Evolutionary conservation across 2,113 vertebrate species (phyloP), one percentile per base, ranked within the genome.

Genomic region (Paedocypris sp.): DNA sequence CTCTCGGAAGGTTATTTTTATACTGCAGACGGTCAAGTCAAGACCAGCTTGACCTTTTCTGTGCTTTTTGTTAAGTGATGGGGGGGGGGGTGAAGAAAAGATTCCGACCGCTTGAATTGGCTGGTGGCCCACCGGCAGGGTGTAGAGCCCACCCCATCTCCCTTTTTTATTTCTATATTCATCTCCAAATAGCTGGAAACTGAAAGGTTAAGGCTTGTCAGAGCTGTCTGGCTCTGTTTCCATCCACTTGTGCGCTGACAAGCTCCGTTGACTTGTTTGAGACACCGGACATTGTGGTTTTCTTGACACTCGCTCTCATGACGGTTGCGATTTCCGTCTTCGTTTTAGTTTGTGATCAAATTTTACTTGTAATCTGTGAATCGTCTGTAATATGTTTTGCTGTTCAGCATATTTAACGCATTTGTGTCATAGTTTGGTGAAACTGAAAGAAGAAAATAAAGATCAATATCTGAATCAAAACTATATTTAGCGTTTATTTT

Each of bases 1-100:
- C 60, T 41, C 43, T 26, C 25, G 72, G 74, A 81, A 79, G 78
- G 80, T 79, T 76, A 77, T 57, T 42, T 58, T 68, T 54, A 65
- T 70, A 77, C 75, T 71, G 51, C 35, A 16, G 53, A 67, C 68
- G 59, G 26, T 49, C 33, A 39, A 26, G 59, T 69, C 70, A 58
- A 71, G 75, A 78, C 72, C 60, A 75, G 75, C 63, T 78, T 80
- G 75, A 81, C 77, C 78, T 77, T 73, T 76, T 58, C 33, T 59
- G 16, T 18, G 11, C 45, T 68, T 72, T 58, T 62, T 71, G 74
- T 69, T 66, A 62, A 63, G 10, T 8, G 22, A 51, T 5, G 6
- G n/a, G n/a, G 33, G 32, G 50, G 23, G 49, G 28, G 51, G 70
- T 75, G 70, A 74, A 25, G 70, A 68, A 69, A 25, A 58, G 62